phyloP scores from a whole-genome alignment of 2,888 invertebrate genomes.

The Sphecodes monilicornis region DNA sequence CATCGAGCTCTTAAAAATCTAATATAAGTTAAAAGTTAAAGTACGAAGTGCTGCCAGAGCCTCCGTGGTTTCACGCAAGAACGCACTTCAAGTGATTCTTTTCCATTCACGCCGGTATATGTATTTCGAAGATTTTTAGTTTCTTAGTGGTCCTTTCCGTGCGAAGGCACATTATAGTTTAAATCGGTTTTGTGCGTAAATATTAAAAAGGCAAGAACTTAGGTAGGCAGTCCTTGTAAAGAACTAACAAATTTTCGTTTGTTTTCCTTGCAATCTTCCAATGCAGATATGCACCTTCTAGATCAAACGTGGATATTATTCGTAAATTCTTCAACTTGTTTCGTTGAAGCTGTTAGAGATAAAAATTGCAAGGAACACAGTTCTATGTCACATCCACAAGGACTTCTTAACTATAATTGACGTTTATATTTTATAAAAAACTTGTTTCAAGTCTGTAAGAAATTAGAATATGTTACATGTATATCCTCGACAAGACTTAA shows the following conservation, averaged over 20 bases:
- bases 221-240: conserved; percentile 38
- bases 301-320: neutral
- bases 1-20: conserved; percentile 44
- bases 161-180: conserved; percentile 39
- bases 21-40: conserved; percentile 45
- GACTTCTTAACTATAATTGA: conserved; percentile 38
- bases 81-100: conserved; percentile 33
- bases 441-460: neutral
- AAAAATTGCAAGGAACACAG: conserved; percentile 41
- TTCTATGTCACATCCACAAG: conserved; percentile 39
- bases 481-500: conserved; percentile 15
- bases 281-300: neutral
- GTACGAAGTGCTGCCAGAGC: conserved; percentile 46
- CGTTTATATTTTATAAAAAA: neutral
- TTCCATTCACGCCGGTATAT: conserved; percentile 1
- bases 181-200: conserved; percentile 12
- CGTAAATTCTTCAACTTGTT: neutral
- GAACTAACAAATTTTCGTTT: conserved; percentile 38
- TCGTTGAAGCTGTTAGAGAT: neutral
- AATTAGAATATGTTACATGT: conserved; percentile 16
- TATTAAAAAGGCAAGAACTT: conserved; percentile 45
- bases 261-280: conserved; percentile 48
- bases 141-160: conserved; percentile 22
- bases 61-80: conserved; percentile 19
- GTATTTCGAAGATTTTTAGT: conserved; percentile 9